Conservation (phyloP, 2,113 vertebrate species). For the Stegastes partitus region DNA sequence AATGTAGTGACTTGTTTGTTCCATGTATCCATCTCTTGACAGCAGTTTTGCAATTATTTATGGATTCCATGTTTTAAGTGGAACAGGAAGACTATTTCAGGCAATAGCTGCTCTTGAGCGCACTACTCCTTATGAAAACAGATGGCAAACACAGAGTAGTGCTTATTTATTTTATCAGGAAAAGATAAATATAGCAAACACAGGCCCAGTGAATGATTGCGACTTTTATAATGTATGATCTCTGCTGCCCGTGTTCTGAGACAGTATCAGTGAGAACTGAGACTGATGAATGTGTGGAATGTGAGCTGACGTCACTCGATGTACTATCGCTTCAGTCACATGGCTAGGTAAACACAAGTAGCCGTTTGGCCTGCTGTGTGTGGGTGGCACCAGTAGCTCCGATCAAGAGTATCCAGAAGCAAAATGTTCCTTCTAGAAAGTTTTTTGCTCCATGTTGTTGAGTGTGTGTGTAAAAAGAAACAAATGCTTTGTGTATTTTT, state of each 20-base stretch:
- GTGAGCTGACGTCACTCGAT: constrained; percentile 69
- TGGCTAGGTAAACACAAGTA: constrained; percentile 76
- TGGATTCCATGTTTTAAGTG: constrained; percentile 60
- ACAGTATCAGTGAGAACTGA: constrained; percentile 73
- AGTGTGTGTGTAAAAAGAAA: constrained; percentile 50
- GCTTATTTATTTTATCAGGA: constrained; percentile 68
- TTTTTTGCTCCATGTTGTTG: constrained; percentile 47
- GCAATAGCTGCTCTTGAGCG: constrained; percentile 50
- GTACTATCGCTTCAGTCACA: constrained; percentile 63
- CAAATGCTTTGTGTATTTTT: constrained; percentile 67
- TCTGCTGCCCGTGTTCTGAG: constrained; percentile 60
- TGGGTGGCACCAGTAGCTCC: constrained; percentile 28
- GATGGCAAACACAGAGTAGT: constrained; percentile 58
- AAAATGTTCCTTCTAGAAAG: constrained; percentile 32
- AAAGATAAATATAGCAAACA: constrained; percentile 58
- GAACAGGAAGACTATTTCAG: constrained; percentile 75
- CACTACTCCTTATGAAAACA: constrained; percentile 66
- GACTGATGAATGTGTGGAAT: constrained; percentile 76
- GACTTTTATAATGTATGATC: constrained; percentile 58
- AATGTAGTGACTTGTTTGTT: constrained; percentile 57
- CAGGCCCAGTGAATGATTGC: constrained; percentile 58
- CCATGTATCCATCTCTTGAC: constrained; percentile 57
- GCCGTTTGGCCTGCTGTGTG: constrained; percentile 42
- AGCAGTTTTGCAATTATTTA: constrained; percentile 71
- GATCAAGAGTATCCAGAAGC: constrained; percentile 36